Evolutionary conservation across 2,113 vertebrate species (phyloP), one percentile per base, ranked within the genome.

Genomic region (Sinocyclocheilus anshuiensis): DNA sequence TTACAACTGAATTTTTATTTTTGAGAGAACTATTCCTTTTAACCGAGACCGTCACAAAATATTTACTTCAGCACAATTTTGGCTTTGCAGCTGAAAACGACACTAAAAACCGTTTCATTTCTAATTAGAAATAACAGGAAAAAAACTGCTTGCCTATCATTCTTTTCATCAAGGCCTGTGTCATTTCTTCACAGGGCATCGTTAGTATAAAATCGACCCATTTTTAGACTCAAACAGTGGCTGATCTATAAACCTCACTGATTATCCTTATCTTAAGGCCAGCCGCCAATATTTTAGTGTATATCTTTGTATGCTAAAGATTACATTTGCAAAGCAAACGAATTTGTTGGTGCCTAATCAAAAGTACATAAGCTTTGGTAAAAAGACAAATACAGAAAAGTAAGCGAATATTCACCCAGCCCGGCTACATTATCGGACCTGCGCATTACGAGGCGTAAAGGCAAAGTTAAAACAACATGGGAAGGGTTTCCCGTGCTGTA

Each of bases 301-400:
- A 76, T 48, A 77, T 75, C 55, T 57, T n/a, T 81, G 15, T 15
- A 59, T 29, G 45, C 20, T 12, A 72, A 4, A 69, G n/a, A 77
- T 59, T 59, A 61, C 20, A 79, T 57, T 22, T 57, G 48, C 79
- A 48, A 82, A 71, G 71, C 53, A 42, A 26, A 61, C 18, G 22
- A 3, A 2, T 81, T 33, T 29, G 61, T 22, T 65, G 78, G 48
- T 45, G 71, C 85, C 33, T 76, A 74, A 72, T n/a, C 12, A 69
- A 76, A 81, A 85, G 83, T 65, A 81, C 69, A 59, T 12, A 86
- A 65, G 77, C 86, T 90, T 90, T 83, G 87, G 89, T 88, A 82
- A 72, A 74, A 79, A 81, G 77, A 45, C 26, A 45, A n/a, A 81
- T 81, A 59, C 15, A 2, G 57, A 50, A 50, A 83, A 36, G 71